A percentile compares a stretch with the other conserved stretches of the same genome.
Evolutionary conservation across 1,140 invertebrate genomes (phyloP).

Genomic region (Drosophila ironensis): DNA sequence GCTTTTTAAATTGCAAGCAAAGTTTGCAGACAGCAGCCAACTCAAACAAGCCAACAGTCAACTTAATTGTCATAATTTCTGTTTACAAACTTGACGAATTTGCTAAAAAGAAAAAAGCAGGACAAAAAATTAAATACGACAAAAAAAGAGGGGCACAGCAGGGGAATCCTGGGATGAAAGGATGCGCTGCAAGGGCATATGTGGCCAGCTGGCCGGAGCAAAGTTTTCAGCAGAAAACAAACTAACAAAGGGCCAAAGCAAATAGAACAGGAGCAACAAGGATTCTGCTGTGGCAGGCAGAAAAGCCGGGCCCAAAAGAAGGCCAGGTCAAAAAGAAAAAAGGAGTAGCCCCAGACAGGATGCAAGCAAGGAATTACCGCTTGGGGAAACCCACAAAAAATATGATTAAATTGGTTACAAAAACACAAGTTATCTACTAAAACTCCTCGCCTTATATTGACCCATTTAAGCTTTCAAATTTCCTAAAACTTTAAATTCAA

Average conservation of each 20-base stretch:
- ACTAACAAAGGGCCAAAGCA: slow-evolving; percentile 73
- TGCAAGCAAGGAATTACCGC: too few species aligned
- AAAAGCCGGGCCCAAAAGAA: slow-evolving; percentile 33
- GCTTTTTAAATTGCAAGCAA: slow-evolving; percentile 56
- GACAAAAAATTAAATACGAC: not conserved
- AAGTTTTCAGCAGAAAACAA: slow-evolving; percentile 61
- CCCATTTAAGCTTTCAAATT: not conserved
- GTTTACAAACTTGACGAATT: slow-evolving; percentile 76
- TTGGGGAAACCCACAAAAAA: not conserved
- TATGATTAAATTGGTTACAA: too few species aligned
- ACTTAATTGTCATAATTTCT: slow-evolving; percentile 80
- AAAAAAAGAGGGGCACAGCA: slow-evolving; percentile 5
- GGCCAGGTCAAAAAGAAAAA: slow-evolving; percentile 18
- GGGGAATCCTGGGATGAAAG: not conserved
- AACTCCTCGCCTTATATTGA: too few species aligned
- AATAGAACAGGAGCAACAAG: slow-evolving; percentile 54
- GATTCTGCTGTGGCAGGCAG: slow-evolving; percentile 39
- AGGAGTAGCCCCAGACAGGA: not conserved
- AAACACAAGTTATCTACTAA: too few species aligned
- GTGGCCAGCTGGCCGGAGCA: slow-evolving; percentile 56
- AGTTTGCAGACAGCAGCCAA: slow-evolving; percentile 57
- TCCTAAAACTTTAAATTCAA: not conserved
- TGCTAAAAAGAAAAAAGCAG: slow-evolving; percentile 24
- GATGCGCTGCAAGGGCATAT: slow-evolving; percentile 41
- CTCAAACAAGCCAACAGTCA: slow-evolving; percentile 63